These are phyloP conservation scores for Trichosurus vulpecula DNA, from an alignment of 2,797 vertebrate genomes.

Conservation along the genomic window DNA sequence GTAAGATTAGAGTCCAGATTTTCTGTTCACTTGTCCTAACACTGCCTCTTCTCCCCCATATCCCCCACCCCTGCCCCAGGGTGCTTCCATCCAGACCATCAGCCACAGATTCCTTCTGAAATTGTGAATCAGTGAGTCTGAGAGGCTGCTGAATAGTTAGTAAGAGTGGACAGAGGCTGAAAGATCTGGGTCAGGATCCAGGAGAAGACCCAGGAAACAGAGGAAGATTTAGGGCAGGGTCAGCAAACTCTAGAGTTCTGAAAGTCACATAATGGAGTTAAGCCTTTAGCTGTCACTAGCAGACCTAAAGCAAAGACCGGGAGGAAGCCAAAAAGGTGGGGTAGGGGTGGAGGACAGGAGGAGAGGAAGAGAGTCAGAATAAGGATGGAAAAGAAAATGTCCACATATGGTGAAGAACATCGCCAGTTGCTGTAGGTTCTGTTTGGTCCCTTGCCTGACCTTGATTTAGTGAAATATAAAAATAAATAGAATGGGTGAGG, in stretches of 20 bases:
- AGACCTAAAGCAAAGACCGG: background rate
- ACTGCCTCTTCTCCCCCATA: background rate
- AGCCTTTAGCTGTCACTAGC: background rate
- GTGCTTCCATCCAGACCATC: background rate
- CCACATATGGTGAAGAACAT: background rate
- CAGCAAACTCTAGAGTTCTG: background rate
- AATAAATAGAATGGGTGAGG: background rate
- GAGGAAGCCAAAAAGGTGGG: background rate
- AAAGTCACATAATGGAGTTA: background rate
- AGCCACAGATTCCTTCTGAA: background rate
- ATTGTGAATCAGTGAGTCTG: background rate
- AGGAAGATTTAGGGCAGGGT: background rate
- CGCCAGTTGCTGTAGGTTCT: background rate
- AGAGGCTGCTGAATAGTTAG: background rate
- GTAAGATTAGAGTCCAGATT: background rate
- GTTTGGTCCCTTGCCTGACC: background rate
- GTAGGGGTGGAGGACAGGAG: background rate
- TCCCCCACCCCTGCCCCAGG: background rate
- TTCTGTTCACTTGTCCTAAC: background rate
- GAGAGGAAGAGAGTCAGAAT: background rate
- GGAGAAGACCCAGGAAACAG: background rate
- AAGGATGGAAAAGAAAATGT: slow-evolving; percentile 2
- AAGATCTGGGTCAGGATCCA: background rate
- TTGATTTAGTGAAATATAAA: background rate
- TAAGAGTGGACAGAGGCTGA: background rate